Base-by-base conservation (phyloP, 2,113 vertebrate species). In the Synchiropus splendidus region DNA sequence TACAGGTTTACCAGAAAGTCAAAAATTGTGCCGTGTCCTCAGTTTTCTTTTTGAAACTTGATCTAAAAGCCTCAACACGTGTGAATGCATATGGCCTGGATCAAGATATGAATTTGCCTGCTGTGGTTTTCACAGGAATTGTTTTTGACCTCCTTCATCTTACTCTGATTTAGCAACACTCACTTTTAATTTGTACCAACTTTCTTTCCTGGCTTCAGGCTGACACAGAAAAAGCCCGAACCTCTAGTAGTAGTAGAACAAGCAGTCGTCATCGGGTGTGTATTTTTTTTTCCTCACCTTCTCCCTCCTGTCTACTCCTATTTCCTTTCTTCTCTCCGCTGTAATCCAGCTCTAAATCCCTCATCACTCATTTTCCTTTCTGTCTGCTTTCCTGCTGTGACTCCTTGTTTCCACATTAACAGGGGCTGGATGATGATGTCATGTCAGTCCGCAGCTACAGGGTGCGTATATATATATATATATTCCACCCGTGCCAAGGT, bases 141-240 rank as follows among this genome's bases (percentile, higher is more conserved):
- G 40, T 54, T 40, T 35, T 15, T 41, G 40, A 49, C 39, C 47
- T 54, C 40, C 12, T 35, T 44, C 38, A 43, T 35, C 30, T 31
- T 27, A 5, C 31, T 40, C 11, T 46, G 35, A 39, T 36, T 40
- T 33, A 33, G 38, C 55, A 32, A 41, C 42, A 66, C 40, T 49
- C 37, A 17, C 81, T 79, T 70, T 41, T 56, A 41, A 52, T 55
- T 34, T 43, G 53, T 38, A 67, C 63, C 58, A 27, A 63, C 75
- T 46, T 86, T 62, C 66, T 84, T 71, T 68, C 76, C 78, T 83
- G 67, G 64, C 69, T 67, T 70, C 72, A 97, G 95, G 94, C 92
- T 80, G 92, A 97, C 74, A 65, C 90, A 51, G 92, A 97, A 66
- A 90, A 88, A 73, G 90, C 91, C 80, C 85, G 83, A 80, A 71